These are phyloP conservation scores for Cosmopolites sordidus DNA, from an alignment of 2,888 invertebrate genomes.

Conservation along the genomic window DNA sequence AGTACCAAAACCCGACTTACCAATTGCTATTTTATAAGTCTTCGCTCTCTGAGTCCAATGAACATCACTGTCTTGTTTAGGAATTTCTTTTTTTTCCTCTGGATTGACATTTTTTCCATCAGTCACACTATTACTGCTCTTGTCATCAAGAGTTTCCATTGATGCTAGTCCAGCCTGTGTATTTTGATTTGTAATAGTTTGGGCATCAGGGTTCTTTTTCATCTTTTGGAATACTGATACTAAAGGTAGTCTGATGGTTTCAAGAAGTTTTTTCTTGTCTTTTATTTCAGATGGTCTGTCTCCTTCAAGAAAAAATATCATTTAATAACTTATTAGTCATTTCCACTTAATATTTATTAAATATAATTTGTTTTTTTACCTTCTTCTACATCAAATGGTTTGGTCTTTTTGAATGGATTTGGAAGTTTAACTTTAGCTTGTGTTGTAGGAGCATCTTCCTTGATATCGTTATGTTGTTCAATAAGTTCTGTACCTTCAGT, in stretches of 20 bases:
- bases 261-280: constrained; percentile 51
- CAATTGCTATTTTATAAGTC: constrained; percentile 63
- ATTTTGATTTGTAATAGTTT: constrained; percentile 30
- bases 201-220: constrained; percentile 41
- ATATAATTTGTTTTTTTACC: too few relatives aligned
- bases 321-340: neutral
- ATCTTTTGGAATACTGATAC: constrained; percentile 53
- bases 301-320: constrained; percentile 27
- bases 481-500: constrained; percentile 46
- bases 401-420: constrained; percentile 56
- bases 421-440: constrained; percentile 50
- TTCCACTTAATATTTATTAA: neutral
- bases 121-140: constrained; percentile 60
- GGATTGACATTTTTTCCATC: constrained; percentile 71
- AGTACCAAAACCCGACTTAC: constrained; percentile 45
- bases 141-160: constrained; percentile 77
- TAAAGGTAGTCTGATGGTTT: constrained; percentile 61
- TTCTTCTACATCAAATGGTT: constrained; percentile 33
- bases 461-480: constrained; percentile 38
- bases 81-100: constrained; percentile 57
- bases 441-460: constrained; percentile 42
- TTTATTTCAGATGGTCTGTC: constrained; percentile 42
- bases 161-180: constrained; percentile 69
- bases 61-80: constrained; percentile 47
- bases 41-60: constrained; percentile 57